Base-by-base conservation (phyloP, 2,113 vertebrate genomes). In the Rhinolophus ferrumequinum region DNA sequence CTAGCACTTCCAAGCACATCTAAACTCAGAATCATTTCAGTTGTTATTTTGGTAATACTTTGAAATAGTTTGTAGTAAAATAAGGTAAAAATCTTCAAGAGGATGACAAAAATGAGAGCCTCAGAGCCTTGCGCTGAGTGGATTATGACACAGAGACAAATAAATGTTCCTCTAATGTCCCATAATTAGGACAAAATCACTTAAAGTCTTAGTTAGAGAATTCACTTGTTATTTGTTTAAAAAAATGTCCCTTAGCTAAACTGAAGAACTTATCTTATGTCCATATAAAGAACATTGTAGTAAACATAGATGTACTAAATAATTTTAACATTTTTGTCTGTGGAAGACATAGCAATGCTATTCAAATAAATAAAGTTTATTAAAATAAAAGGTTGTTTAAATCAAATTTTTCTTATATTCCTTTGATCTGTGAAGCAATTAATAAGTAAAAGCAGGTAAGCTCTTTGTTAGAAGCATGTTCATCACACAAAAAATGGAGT, bases 301-400 rank as follows among this genome's bases (percentile, higher is more conserved):
- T 44, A 91, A 81, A 93, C 67, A 85, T 44, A 83, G n/a, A 83
- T 67, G 24, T n/a, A 89, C 33, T 54, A 83, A 87, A 87, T 66
- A 94, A 77, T 86, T 90, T 95, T 33, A 76, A 41, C 87, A 86
- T 56, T 72, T 83, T 91, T 44, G 62, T 66, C 52, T 91, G 24
- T 84, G 70, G 82, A 64, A 95, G n/a, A 58, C 11, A 60, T 4
- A 76, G 10, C 19, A 38, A 60, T 67, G 26, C n/a, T 96, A 67
- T 77, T 96, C 88, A 80, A 83, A 76, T 38, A 64, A 9, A 62
- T 70, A 54, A 70, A 47, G 58, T 90, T 70, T 93, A 77, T 67
- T 93, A 91, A 70, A 72, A 89, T 72, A 70, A 81, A 88, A 64
- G 26, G 8, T 18, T 92, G 24, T 82, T 95, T 97, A 84, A 91